Conservation (phyloP, 2,888 invertebrate genomes). For the Andricus quercusramuli region DNA sequence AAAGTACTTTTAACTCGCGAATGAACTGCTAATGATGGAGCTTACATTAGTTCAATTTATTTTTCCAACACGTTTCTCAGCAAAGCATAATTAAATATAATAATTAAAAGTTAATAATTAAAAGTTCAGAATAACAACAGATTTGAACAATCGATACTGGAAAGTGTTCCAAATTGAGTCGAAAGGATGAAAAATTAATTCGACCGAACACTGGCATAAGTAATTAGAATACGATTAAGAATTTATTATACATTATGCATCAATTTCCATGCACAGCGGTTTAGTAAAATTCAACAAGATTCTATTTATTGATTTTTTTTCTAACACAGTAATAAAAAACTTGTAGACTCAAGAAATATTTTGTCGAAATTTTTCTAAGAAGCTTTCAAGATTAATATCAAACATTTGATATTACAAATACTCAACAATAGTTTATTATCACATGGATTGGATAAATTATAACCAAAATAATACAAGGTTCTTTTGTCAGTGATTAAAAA, state of each 20-base stretch:
- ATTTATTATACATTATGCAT: not conserved
- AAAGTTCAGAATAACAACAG: not conserved
- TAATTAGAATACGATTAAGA: constrained; percentile 2
- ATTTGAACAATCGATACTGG: not conserved
- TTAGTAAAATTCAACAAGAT: not conserved
- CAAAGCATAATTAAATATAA: not conserved
- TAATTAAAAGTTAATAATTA: not conserved
- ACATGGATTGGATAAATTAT: too few relatives aligned
- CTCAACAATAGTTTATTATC: too few relatives aligned
- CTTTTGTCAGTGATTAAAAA: too few relatives aligned
- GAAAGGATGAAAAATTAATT: not conserved
- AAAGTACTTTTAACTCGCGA: not conserved
- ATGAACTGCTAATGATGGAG: not conserved
- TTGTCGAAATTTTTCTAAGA: too few relatives aligned
- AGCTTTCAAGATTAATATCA: too few relatives aligned
- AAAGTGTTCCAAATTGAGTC: not conserved
- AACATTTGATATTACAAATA: too few relatives aligned
- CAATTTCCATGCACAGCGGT: too few relatives aligned
- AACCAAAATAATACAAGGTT: too few relatives aligned
- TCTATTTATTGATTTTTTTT: not conserved
- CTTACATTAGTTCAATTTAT: not conserved
- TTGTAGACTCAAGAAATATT: too few relatives aligned
- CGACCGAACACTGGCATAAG: not conserved
- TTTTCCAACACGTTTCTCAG: not conserved
- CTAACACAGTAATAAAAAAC: too few relatives aligned